phyloP scores from a whole-genome alignment of 2,888 invertebrate species.

The Cetonia aurata region DNA sequence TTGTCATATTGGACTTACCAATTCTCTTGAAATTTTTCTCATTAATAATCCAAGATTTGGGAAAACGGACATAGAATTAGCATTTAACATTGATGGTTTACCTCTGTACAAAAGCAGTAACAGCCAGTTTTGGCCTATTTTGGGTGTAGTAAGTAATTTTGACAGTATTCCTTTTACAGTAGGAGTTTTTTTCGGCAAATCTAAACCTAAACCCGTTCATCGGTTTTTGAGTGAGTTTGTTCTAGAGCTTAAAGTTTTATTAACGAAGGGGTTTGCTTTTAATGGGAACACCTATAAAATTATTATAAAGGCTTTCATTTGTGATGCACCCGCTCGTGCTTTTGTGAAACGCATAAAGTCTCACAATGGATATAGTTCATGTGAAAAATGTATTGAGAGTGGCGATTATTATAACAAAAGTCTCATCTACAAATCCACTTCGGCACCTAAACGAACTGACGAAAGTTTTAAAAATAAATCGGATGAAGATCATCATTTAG shows the following conservation, averaged over 20 bases:
- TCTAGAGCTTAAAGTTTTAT: slow-evolving; percentile 38
- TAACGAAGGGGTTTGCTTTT: not conserved
- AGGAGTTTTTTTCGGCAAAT: slow-evolving; percentile 47
- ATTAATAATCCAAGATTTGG: too few species aligned
- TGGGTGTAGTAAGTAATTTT: slow-evolving; percentile 28
- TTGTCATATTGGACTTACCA: too few species aligned
- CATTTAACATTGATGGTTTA: too few species aligned
- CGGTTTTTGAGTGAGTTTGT: slow-evolving; percentile 48
- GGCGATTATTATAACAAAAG: not conserved
- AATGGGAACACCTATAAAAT: not conserved
- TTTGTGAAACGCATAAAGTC: slow-evolving; percentile 41
- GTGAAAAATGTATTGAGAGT: slow-evolving; percentile 41
- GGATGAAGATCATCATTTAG: too few species aligned
- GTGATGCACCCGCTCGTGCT: slow-evolving; percentile 42
- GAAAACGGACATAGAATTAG: too few species aligned
- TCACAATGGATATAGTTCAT: slow-evolving; percentile 40
- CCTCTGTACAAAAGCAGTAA: slow-evolving; percentile 42
- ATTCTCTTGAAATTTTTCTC: too few species aligned
- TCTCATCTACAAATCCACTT: too few species aligned
- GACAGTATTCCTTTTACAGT: slow-evolving; percentile 41
- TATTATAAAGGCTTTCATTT: not conserved
- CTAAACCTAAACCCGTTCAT: slow-evolving; percentile 48
- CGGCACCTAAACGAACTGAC: too few species aligned
- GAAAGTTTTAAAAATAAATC: too few species aligned
- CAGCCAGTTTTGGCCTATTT: slow-evolving; percentile 38